phyloP scores from a whole-genome alignment of 2,113 vertebrate species.

The Melospiza melodia region DNA sequence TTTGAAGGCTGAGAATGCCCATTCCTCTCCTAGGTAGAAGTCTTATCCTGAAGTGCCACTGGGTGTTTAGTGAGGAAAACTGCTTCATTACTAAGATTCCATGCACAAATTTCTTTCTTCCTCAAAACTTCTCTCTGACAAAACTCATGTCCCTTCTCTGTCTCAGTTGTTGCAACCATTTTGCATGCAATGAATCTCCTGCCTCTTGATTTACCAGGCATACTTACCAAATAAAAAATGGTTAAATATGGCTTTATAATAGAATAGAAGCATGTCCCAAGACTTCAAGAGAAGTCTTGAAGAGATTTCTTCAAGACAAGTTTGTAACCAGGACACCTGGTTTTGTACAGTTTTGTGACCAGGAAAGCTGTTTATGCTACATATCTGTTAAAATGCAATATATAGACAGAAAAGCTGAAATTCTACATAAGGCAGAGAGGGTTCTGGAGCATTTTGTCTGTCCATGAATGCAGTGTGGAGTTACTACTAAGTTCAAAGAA shows the following conservation, averaged over 20 bases:
- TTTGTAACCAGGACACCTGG: not conserved
- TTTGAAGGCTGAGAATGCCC: not conserved
- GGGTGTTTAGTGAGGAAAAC: not conserved
- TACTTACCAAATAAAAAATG: not conserved
- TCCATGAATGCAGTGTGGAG: not conserved
- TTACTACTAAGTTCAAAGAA: not conserved
- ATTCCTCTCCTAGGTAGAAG: not conserved
- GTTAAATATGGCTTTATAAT: not conserved
- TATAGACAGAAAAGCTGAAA: not conserved
- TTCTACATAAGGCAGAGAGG: rapidly evolving
- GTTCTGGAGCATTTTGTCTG: not conserved
- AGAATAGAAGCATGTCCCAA: not conserved
- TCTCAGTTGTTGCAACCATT: not conserved
- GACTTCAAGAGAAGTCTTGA: not conserved
- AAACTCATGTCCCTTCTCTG: not conserved
- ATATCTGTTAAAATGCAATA: not conserved
- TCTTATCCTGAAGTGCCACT: not conserved
- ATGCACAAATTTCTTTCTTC: not conserved
- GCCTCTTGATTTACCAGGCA: not conserved
- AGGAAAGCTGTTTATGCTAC: not conserved
- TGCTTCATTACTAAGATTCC: not conserved
- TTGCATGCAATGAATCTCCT: not conserved
- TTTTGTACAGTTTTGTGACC: not conserved
- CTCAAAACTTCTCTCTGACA: not conserved
- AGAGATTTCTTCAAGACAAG: no score